These are phyloP conservation scores for Apis florea DNA, from an alignment of 1,140 invertebrate species.

Conservation along the genomic window DNA sequence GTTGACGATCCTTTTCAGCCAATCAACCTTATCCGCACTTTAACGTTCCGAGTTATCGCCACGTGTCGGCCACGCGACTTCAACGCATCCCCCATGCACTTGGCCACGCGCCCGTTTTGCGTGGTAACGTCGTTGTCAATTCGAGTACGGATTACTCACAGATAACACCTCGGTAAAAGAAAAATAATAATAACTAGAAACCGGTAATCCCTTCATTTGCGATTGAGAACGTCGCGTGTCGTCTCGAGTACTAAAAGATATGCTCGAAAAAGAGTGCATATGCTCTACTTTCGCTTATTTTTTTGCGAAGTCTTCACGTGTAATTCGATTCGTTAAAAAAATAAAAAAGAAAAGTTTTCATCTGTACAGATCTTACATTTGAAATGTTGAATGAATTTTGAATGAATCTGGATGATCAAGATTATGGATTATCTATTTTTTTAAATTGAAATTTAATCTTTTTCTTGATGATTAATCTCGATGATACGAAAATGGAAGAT, in stretches of 20 bases:
- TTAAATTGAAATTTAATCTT: neutral
- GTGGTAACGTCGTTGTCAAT: slow-evolving; percentile 26
- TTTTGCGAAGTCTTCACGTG: too few species aligned
- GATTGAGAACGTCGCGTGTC: slow-evolving; percentile 60
- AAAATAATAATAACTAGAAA: slow-evolving; percentile 50
- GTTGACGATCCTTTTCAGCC: slow-evolving; percentile 47
- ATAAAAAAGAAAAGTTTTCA: neutral
- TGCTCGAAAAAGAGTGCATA: neutral
- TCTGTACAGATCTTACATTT: neutral
- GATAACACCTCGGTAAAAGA: slow-evolving; percentile 41
- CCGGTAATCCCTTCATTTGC: slow-evolving; percentile 59
- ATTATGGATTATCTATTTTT: neutral
- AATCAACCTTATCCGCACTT: slow-evolving; percentile 47
- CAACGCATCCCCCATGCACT: slow-evolving; percentile 23
- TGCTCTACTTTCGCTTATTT: neutral
- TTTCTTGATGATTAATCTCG: neutral
- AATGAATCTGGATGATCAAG: too few species aligned
- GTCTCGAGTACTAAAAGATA: slow-evolving; percentile 32
- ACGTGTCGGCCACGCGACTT: slow-evolving; percentile 67
- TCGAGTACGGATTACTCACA: slow-evolving; percentile 38
- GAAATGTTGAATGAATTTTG: too few species aligned
- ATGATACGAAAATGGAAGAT: neutral
- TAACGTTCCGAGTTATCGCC: slow-evolving; percentile 42
- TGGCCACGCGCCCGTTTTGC: slow-evolving; percentile 33
- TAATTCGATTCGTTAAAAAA: neutral